These are phyloP conservation scores for Gorsachius magnificus DNA, from an alignment of 2,797 vertebrate genomes.

Conservation along the genomic window DNA sequence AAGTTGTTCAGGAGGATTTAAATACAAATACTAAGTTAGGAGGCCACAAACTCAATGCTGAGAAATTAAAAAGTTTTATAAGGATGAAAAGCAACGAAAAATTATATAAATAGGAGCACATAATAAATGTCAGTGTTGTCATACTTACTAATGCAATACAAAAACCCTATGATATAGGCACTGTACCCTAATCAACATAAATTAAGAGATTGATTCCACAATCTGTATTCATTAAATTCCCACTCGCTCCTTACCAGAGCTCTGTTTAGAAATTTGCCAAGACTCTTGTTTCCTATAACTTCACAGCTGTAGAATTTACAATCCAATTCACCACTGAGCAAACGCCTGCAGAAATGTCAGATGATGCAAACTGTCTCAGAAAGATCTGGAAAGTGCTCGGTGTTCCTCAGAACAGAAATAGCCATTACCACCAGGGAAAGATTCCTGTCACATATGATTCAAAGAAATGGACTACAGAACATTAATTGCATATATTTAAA, in stretches of 20 bases:
- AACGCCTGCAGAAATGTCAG: slow-evolving; percentile 32
- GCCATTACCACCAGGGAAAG: neutral
- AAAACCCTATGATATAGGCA: neutral
- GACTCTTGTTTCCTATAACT: neutral
- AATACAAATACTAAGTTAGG: neutral
- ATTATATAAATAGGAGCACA: neutral
- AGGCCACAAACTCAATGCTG: neutral
- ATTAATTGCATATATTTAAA: neutral
- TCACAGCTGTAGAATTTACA: slow-evolving; percentile 18
- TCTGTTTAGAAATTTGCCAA: slow-evolving; percentile 4
- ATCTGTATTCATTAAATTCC: neutral
- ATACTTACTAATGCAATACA: neutral
- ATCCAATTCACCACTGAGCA: neutral
- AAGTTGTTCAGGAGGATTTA: neutral
- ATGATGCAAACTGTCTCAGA: neutral
- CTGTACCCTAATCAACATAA: neutral
- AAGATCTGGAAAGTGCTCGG: neutral
- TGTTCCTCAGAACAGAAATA: neutral
- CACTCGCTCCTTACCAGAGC: neutral
- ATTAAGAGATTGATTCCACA: neutral
- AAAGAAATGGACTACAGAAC: neutral
- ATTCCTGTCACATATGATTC: neutral
- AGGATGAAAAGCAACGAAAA: neutral
- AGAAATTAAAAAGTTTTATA: neutral
- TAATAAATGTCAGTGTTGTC: neutral